Conservation (phyloP, 92 coral and sea anemone species). For the Phymanthus crucifer region DNA sequence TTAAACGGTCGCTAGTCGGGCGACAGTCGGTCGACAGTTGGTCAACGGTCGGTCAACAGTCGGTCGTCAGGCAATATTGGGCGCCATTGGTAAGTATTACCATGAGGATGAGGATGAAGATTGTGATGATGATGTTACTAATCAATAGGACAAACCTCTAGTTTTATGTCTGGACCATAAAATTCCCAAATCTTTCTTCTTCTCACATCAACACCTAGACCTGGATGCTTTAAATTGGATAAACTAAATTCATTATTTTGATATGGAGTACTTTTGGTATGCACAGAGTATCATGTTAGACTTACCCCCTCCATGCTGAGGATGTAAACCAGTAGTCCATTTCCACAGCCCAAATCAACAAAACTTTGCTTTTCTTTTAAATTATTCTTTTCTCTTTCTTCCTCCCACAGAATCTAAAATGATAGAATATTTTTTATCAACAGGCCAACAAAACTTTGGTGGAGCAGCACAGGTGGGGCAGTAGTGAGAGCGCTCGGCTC, state of each 20-base stretch:
- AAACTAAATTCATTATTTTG: neutral
- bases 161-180: conserved; percentile 65
- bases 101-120: too few relatives aligned
- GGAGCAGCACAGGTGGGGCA: too few relatives aligned
- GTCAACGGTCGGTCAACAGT: too few relatives aligned
- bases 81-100: too few relatives aligned
- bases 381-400: conserved; percentile 48
- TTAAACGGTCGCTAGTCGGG: too few relatives aligned
- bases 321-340: conserved; percentile 91
- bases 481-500: too few relatives aligned
- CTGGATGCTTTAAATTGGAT: conserved; percentile 64
- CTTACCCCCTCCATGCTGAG: conserved; percentile 86
- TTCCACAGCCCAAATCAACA: conserved; percentile 97
- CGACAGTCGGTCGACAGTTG: too few relatives aligned
- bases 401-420: conserved; percentile 79
- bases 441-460: too few relatives aligned
- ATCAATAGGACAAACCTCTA: conserved; percentile 59
- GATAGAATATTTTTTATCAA: neutral
- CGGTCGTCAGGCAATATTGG: too few relatives aligned
- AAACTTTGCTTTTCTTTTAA: conserved; percentile 70
- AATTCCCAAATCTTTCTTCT: conserved; percentile 87
- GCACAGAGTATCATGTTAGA: neutral
- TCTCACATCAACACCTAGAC: conserved; percentile 92
- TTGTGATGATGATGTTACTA: too few relatives aligned
- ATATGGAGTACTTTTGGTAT: neutral